Percentiles rank a stretch among this genome's conserved stretches.
These are phyloP conservation scores for Cynocephalus volans DNA, from an alignment of 2,113 vertebrate species.

Conservation along the genomic window DNA sequence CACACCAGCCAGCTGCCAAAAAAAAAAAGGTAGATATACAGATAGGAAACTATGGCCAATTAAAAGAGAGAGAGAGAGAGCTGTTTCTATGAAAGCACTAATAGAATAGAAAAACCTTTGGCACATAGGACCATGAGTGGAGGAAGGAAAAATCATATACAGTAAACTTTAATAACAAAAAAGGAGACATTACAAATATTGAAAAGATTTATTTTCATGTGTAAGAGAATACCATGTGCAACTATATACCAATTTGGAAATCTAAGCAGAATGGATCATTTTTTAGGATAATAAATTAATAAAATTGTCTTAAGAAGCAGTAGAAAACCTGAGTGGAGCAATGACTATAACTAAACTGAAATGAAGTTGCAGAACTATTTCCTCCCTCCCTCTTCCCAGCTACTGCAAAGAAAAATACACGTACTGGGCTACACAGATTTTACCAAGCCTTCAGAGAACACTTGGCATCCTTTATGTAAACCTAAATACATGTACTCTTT, in stretches of 20 bases:
- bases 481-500: neutral
- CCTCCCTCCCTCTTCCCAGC: neutral
- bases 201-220: neutral
- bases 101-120: neutral
- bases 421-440: neutral
- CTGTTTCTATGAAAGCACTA: neutral
- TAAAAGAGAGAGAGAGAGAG: neutral
- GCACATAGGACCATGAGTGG: neutral
- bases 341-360: neutral
- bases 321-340: neutral
- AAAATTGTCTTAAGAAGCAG: neutral
- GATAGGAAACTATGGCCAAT: neutral
- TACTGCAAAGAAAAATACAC: neutral
- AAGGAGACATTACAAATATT: neutral
- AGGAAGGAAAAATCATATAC: neutral
- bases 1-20: too few species aligned
- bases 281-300: constrained; percentile 44
- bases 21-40: neutral
- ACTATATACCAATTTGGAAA: neutral
- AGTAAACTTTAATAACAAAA: neutral
- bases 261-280: neutral
- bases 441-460: neutral
- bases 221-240: neutral
- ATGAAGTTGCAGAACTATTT: neutral
- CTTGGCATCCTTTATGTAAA: neutral